Evolutionary conservation across 92 coral and sea anemone genomes (phyloP), one percentile per base, ranked within the genome.

Genomic region (Palythoa grandiflora): DNA sequence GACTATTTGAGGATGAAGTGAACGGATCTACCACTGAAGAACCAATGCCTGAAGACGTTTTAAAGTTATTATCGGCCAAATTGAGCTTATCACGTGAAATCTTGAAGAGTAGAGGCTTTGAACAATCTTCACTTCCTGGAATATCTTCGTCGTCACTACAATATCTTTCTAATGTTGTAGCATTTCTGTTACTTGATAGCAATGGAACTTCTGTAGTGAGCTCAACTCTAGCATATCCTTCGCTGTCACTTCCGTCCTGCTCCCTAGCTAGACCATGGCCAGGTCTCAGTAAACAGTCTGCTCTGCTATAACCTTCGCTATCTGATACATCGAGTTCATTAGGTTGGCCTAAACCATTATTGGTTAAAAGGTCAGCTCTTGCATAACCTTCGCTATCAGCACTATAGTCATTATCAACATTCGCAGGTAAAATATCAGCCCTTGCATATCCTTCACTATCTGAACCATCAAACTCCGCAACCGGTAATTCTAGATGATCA

Each of bases 401-500:
- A n/a, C 35, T 70, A 50, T 7, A 63, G 28, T 1, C 35, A 63
- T n/a, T 21, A 16, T 63, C 20, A 63, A 10, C 21, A 0, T 1
- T 51, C 17, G 37, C 2, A 5, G 66, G 65, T 21, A 77, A 55
- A 55, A 50, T 40, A 38, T 53, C 61, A 11, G 65, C 39, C 39
- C 61, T 77, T n/a, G 66, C 61, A 44, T 79, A 80, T 44, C 85
- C 85, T 65, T 80, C 85, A 65, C 75, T 10, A 68, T 80, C 85
- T 9, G 74, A 61, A 19, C 72, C 85, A 20, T 39, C 85, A 12
- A 15, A 36, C 38, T 80, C 74, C 35, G 54, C 19, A 5, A 12
- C 60, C 5, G 66, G 65, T 51, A 75, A 50, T 1, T 38, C 36
- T 36, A 70, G 75, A 70, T 70, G 16, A 28, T 70, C 75, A 70